A percentile compares a stretch with the other conserved stretches of the same genome.
phyloP scores from a whole-genome alignment of 2,113 vertebrate species.

The Labeo catla region DNA sequence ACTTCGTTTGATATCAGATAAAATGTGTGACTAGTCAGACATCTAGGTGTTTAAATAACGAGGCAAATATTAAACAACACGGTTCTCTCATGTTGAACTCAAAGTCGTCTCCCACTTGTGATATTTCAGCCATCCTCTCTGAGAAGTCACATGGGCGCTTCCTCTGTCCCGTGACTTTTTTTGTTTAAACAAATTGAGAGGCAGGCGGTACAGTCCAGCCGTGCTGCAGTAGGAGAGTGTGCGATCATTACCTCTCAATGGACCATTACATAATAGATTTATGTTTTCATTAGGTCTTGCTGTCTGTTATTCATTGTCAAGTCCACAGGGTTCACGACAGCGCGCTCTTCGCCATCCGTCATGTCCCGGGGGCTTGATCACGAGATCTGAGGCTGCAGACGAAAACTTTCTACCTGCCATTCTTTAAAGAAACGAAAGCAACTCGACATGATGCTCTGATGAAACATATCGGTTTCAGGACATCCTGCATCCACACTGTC shows the following conservation, averaged over 20 bases:
- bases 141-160: slow-evolving; percentile 70
- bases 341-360: background rate
- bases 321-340: background rate
- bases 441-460: slow-evolving; percentile 24
- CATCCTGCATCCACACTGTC: slow-evolving; percentile 7
- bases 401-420: slow-evolving; percentile 27
- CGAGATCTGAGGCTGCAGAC: slow-evolving; percentile 25
- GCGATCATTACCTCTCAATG: background rate
- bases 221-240: background rate
- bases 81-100: background rate
- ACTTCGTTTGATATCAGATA: background rate
- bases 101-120: background rate
- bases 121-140: slow-evolving; percentile 48
- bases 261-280: background rate
- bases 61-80: background rate
- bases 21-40: background rate
- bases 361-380: slow-evolving; percentile 28
- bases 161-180: slow-evolving; percentile 67
- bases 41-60: background rate
- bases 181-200: background rate
- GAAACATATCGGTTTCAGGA: background rate
- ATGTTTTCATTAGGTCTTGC: background rate
- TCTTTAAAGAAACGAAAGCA: slow-evolving; percentile 16
- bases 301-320: background rate
- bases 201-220: background rate